phyloP scores from a whole-genome alignment of 1,140 invertebrate species.

The Trichonephila clavata region DNA sequence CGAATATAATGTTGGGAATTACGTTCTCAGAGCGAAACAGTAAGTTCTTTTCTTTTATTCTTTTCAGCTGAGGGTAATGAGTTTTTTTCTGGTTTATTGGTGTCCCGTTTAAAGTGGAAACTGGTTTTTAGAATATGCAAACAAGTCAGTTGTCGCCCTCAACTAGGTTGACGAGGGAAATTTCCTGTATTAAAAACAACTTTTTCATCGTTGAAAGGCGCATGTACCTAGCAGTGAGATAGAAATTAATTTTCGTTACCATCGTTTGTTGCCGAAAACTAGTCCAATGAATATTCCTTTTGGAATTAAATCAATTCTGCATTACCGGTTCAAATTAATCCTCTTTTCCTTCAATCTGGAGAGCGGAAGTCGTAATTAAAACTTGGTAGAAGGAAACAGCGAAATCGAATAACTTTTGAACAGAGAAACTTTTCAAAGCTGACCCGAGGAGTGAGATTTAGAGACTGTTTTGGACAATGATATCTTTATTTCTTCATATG shows the following conservation, averaged over 20 bases:
- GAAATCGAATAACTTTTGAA: neutral
- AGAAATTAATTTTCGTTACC: neutral
- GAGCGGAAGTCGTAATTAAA: neutral
- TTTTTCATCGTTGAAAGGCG: neutral
- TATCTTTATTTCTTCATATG: neutral
- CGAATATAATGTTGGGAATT: neutral
- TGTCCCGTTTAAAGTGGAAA: slow-evolving; percentile 2
- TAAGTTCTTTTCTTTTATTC: neutral
- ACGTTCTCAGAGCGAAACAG: neutral
- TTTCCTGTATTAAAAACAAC: neutral
- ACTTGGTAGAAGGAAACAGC: neutral
- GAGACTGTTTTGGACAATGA: neutral
- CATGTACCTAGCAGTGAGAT: neutral
- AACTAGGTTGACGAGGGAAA: slow-evolving; percentile 10
- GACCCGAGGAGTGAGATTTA: neutral
- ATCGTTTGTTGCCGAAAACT: neutral
- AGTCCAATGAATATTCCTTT: neutral
- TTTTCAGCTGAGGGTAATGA: neutral
- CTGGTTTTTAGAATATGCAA: slow-evolving; percentile 21
- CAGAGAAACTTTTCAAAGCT: neutral
- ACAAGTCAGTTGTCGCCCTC: neutral
- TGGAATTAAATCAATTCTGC: neutral
- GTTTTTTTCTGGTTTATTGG: slow-evolving; percentile 4
- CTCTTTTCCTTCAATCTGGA: neutral
- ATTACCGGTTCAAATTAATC: neutral